Evolutionary conservation across 2,888 invertebrate species (phyloP).

Genomic region (Hydraecia micacea): DNA sequence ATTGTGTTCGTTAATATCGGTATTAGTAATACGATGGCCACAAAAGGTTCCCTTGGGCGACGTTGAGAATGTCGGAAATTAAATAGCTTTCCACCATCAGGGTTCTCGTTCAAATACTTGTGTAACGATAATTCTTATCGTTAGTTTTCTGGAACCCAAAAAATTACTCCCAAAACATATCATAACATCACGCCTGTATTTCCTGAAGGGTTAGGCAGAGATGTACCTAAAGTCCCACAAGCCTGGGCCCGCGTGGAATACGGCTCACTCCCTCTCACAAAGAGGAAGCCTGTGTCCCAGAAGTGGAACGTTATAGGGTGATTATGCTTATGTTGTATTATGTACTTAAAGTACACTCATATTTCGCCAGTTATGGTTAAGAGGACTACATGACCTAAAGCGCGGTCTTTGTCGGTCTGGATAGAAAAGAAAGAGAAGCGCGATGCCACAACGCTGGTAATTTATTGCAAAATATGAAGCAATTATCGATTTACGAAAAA

Average conservation of each 20-base stretch:
- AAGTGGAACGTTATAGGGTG: not conserved
- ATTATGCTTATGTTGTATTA: not conserved
- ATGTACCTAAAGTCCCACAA: not conserved
- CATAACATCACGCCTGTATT: not conserved
- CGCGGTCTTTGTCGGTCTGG: too few species aligned
- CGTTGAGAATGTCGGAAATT: constrained; percentile 38
- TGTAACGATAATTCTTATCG: not conserved
- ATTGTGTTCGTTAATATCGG: constrained; percentile 46
- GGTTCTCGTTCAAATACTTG: constrained; percentile 6
- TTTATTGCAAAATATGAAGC: too few species aligned
- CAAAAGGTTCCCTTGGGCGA: constrained; percentile 35
- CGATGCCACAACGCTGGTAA: too few species aligned
- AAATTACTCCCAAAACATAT: not conserved
- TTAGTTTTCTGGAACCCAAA: not conserved
- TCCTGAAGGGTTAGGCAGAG: not conserved
- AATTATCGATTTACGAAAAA: too few species aligned
- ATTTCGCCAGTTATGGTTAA: not conserved
- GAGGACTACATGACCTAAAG: too few species aligned
- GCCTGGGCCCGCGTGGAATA: too few species aligned
- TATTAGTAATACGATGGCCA: constrained; percentile 30
- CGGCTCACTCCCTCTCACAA: not conserved
- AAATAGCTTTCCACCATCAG: constrained; percentile 30
- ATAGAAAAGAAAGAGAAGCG: too few species aligned
- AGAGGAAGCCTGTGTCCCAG: not conserved
- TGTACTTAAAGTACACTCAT: not conserved